Evolutionary conservation across 2,888 invertebrate species (phyloP).

Genomic region (Sicus ferrugineus): DNA sequence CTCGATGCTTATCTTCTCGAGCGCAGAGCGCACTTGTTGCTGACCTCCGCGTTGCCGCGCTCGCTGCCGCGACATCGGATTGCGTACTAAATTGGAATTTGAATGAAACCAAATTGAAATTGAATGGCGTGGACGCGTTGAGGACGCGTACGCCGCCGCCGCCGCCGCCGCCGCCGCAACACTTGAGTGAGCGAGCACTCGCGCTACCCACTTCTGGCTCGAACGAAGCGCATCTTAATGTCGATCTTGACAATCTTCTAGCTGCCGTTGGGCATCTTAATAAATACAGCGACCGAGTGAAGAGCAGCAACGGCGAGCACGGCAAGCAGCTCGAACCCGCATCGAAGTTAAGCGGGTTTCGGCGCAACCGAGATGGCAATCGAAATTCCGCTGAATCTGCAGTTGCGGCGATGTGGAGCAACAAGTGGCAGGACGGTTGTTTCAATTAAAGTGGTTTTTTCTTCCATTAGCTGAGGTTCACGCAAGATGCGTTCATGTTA

Average conservation of each 20-base stretch:
- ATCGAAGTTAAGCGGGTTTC: not conserved
- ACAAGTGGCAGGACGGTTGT: constrained; percentile 5
- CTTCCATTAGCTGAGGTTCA: not conserved
- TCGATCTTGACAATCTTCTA: constrained; percentile 18
- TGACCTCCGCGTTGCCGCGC: not conserved
- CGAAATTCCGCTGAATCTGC: not conserved
- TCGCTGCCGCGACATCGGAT: not conserved
- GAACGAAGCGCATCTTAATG: constrained; percentile 20
- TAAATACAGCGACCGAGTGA: not conserved
- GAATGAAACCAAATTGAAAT: constrained; percentile 18
- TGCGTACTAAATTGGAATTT: constrained; percentile 10
- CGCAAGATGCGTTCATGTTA: no score
- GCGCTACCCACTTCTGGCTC: not conserved
- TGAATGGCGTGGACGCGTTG: not conserved
- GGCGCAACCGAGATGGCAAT: not conserved
- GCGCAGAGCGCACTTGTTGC: constrained; percentile 6
- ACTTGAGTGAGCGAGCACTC: not conserved
- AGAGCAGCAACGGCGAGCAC: not conserved
- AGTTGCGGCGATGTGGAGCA: not conserved
- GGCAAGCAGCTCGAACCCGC: not conserved
- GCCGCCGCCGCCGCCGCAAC: not conserved
- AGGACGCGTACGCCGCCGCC: not conserved
- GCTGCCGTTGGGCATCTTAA: constrained; percentile 28
- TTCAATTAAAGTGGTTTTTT: not conserved
- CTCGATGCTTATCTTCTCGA: constrained; percentile 2